phyloP scores from a whole-genome alignment of 2,113 vertebrate species.

The Limnothrissa miodon region DNA sequence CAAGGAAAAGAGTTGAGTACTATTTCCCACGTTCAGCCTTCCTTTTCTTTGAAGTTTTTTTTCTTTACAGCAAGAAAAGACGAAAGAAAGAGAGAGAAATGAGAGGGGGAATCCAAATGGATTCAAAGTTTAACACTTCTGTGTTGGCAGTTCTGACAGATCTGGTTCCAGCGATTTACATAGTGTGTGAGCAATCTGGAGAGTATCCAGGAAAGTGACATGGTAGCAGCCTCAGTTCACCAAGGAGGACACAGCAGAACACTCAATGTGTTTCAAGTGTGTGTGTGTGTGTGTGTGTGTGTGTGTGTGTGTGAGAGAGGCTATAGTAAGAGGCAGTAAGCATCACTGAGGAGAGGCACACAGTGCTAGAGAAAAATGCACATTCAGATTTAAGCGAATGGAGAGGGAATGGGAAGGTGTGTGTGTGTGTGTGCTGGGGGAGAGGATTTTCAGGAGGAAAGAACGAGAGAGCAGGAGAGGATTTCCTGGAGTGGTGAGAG shows the following conservation, averaged over 20 bases:
- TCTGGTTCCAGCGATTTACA: background rate
- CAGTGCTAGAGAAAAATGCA: conserved; percentile 42
- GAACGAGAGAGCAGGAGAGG: conserved; percentile 34
- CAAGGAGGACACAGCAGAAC: background rate
- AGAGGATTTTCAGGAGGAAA: conserved; percentile 14
- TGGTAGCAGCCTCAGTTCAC: background rate
- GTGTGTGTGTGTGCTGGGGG: background rate
- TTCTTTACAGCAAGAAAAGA: background rate
- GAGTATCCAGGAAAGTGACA: background rate
- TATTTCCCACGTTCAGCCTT: background rate
- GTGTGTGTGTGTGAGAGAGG: background rate
- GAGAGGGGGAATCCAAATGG: too few species aligned
- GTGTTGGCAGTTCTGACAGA: background rate
- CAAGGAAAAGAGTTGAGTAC: background rate
- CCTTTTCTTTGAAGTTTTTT: background rate
- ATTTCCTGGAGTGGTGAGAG: conserved; percentile 4
- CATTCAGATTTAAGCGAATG: background rate
- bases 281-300: background rate
- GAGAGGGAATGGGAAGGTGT: background rate
- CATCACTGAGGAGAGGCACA: conserved; percentile 44
- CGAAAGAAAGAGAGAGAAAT: background rate
- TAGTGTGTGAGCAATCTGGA: background rate
- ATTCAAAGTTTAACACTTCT: background rate
- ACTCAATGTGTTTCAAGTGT: background rate
- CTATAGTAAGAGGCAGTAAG: background rate